A percentile compares a stretch with the other conserved stretches of the same genome.
Evolutionary conservation across 2,888 invertebrate species (phyloP).

Genomic region (Ditylenchus weischeri): DNA sequence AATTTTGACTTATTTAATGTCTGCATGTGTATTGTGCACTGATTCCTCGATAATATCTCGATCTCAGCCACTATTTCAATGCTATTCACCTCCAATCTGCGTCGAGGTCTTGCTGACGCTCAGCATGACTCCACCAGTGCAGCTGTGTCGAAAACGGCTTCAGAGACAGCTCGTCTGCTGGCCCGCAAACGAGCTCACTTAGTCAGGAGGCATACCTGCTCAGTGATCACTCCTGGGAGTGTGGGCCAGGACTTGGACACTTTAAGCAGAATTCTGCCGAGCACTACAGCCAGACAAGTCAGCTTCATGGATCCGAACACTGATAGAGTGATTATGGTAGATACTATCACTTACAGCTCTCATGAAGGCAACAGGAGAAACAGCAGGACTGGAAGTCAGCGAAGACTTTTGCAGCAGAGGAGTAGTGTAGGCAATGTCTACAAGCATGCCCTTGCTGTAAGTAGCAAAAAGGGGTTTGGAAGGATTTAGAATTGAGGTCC

Average conservation of each 20-base stretch:
- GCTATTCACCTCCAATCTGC: slow-evolving; percentile 55
- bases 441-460: slow-evolving; percentile 7
- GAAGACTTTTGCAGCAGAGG: background rate
- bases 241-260: slow-evolving; percentile 8
- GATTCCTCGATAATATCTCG: too few species aligned
- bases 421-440: slow-evolving; percentile 15
- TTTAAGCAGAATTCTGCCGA: slow-evolving; percentile 7
- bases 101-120: slow-evolving; percentile 48
- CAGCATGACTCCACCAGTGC: slow-evolving; percentile 29
- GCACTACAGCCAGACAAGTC: slow-evolving; percentile 12
- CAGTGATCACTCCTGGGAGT: slow-evolving; percentile 24
- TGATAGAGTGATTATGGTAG: slow-evolving; percentile 14
- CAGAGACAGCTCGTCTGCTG: slow-evolving; percentile 38
- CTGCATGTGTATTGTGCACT: too few species aligned
- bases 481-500: too few species aligned
- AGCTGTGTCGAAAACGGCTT: slow-evolving; percentile 33
- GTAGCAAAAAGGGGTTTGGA: background rate
- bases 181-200: slow-evolving; percentile 36
- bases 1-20: too few species aligned
- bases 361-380: background rate
- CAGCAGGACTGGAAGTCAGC: background rate
- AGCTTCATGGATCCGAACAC: slow-evolving; percentile 15
- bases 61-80: slow-evolving; percentile 29
- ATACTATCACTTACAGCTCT: slow-evolving; percentile 8
- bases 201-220: slow-evolving; percentile 36